These are phyloP conservation scores for Caranx ignobilis DNA, from an alignment of 2,113 vertebrate genomes.

Conservation along the genomic window DNA sequence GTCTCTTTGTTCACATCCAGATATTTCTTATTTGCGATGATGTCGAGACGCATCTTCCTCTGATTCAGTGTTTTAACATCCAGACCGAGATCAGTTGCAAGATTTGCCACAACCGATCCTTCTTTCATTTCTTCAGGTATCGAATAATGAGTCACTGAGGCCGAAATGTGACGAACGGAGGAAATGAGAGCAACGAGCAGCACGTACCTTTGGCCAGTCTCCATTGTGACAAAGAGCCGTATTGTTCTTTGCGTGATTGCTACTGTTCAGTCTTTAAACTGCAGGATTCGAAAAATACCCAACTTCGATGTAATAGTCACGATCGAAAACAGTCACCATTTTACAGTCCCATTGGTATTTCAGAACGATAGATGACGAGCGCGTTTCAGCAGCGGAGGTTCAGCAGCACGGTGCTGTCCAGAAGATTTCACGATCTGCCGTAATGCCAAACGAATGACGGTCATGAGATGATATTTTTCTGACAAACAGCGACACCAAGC, in stretches of 20 bases:
- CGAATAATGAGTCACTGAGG: slow-evolving; percentile 76
- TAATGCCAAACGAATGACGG: background rate
- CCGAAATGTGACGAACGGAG: background rate
- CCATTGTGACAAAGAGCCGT: background rate
- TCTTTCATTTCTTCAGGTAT: slow-evolving; percentile 83
- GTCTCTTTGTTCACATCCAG: slow-evolving; percentile 86
- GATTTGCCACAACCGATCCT: slow-evolving; percentile 83
- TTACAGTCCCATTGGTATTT: too few relatives aligned
- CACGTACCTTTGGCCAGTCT: slow-evolving; percentile 20
- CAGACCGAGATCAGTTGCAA: slow-evolving; percentile 84
- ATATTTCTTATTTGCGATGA: slow-evolving; percentile 74
- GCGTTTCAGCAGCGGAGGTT: background rate
- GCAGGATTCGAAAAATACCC: too few relatives aligned
- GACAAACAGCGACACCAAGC: slow-evolving; percentile 41
- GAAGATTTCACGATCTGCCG: too few relatives aligned
- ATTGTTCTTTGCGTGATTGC: background rate
- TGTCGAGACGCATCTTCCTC: slow-evolving; percentile 73
- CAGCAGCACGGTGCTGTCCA: slow-evolving; percentile 22
- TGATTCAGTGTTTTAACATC: slow-evolving; percentile 68
- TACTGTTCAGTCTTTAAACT: too few relatives aligned
- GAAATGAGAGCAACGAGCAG: background rate
- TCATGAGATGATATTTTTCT: rapidly evolving
- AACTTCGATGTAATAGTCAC: rapidly evolving
- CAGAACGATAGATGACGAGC: too few relatives aligned
- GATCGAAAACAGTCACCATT: background rate